Base-by-base conservation (phyloP, 2,888 invertebrate genomes). In the Napeogenes sylphis region DNA sequence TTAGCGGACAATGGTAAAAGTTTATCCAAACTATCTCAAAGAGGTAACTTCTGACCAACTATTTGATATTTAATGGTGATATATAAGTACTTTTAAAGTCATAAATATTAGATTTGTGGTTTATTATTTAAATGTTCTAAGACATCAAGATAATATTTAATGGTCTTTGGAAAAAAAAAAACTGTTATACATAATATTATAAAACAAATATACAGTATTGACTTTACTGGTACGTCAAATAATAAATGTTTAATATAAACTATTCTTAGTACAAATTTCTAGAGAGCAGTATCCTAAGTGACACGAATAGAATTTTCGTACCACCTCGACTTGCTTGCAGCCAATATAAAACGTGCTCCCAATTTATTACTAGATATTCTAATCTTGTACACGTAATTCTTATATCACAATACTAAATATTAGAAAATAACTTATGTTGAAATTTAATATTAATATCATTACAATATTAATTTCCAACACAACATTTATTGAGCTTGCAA, bases 271-370 rank as follows among this genome's bases (percentile, higher is more conserved):
- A 68, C 62, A 60, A 65, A 69, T 60, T 64, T 62, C 59, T 65
- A 62, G 62, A 55, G 59, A 61, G 63, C 45, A 56, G 56, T 61
- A 55, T 59, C 55, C 83, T 84, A 87, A 86, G 85, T 87, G 87
- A 86, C 87, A 84, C 83, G 87, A 87, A 87, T 86, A 83, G 83
- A 85, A 51, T 51, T 51, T 51, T 14, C 21, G 84, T 82, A 78
- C 78, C 79, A 83, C 81, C 80, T 80, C 82, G 75, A 72, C 75
- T 70, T 77, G 79, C 81, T 81, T 82, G 81, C 80, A 75, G 75
- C 83, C 87, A 89, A 89, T 89, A 87, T 89, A 87, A 88, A 88
- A 89, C 89, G 89, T 89, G 89, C 84, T 78, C 72, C 70, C 72
- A 76, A 79, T 78, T 82, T 85, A 83, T 84, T 83, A 82, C 82